Evolutionary conservation across 2,113 vertebrate genomes (phyloP), one percentile per base, ranked within the genome.

Genomic region (Salvelinus namaycush): DNA sequence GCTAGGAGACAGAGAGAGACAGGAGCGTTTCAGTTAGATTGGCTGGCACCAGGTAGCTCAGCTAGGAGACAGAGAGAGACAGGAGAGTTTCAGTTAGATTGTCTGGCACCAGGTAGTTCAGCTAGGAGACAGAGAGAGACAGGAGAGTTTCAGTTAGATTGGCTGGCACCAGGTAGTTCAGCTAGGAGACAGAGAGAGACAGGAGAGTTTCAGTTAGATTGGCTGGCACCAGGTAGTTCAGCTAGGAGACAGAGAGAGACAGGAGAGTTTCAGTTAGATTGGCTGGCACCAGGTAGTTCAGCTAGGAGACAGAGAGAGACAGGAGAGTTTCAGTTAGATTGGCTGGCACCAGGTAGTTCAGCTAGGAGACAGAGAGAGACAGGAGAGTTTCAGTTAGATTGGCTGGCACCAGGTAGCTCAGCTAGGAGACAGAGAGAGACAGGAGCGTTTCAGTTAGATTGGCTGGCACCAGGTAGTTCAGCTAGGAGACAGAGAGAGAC

Each of bases 11-110:
- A 24, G 24, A 24, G 24, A 24, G 24, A 24, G 24, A 24, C 24
- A 24, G 24, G 24, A 24, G 24, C 0, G 24, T 24, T 24, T 24
- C 24, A n/a, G n/a, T n/a, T n/a, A n/a, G n/a, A n/a, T n/a, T n/a
- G n/a, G n/a, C n/a, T n/a, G n/a, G 97, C 6, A 99, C 97, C 92
- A 99, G 91, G 88, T 99, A 99, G 90, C 99, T 99, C 29, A 99
- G 90, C 97, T 99, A 31, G 34, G 78, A 67, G 29, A 44, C 12
- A 75, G 62, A 70, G 34, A 70, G 18, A 64, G 18, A 79, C 14
- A 49, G 26, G 57, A 60, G 16, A 49, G 26, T 48, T 27, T 62
- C 57, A 60, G 20, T 20, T n/a, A 60, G 57, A 60, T 13, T 22
- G 20, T 97, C 97, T 0, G 97, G 97, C 6, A 99, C 97, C 92